Evolutionary conservation across 2,113 vertebrate genomes (phyloP), one percentile per base, ranked within the genome.

Genomic region (Mesoclemmys tuberculata): DNA sequence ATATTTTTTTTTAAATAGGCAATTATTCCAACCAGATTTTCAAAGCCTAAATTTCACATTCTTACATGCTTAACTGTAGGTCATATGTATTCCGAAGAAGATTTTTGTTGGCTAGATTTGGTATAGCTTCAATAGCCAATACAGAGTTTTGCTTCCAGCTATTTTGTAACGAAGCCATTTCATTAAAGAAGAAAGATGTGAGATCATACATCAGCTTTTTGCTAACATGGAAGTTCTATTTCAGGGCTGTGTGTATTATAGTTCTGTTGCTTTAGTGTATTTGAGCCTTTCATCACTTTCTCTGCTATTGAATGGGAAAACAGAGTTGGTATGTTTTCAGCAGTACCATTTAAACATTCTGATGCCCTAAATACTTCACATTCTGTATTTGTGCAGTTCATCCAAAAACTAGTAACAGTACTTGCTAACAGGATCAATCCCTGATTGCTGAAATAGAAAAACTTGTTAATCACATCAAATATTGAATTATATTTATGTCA

Each of bases 361-460:
- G 82, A 85, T 83, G 49, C 84, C 74, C 41, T 10, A 92, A 87
- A 31, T 44, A 18, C 81, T 71, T 27, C 90, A 93, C 95, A 91
- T 90, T 93, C 82, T 97, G 41, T 41, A 95, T 95, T 95, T 91
- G 91, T 93, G 4, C 96, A 96, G 85, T 92, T 93, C 92, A 85
- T 79, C 84, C 75, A 75, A 89, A 92, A 93, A 90, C 83, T 83
- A 87, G 14, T 96, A 95, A 93, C 88, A 96, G 94, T 92, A 8
- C 10, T 52, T 96, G 94, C 94, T 95, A 96, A 82, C 91, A 64
- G 26, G 58, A 14, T 64, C 58, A 64, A 35, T 14, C 58, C 13
- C 58, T 64, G 29, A 64, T 35, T 96, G 94, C 88, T 91, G 94
- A 52, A 71, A 61, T 31, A 77, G 61, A 44, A 80, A 84, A 91